Percentiles rank a stretch among this genome's conserved stretches.
Conservation (phyloP, 2,113 vertebrate species). For the Psephotus haematonotus region DNA sequence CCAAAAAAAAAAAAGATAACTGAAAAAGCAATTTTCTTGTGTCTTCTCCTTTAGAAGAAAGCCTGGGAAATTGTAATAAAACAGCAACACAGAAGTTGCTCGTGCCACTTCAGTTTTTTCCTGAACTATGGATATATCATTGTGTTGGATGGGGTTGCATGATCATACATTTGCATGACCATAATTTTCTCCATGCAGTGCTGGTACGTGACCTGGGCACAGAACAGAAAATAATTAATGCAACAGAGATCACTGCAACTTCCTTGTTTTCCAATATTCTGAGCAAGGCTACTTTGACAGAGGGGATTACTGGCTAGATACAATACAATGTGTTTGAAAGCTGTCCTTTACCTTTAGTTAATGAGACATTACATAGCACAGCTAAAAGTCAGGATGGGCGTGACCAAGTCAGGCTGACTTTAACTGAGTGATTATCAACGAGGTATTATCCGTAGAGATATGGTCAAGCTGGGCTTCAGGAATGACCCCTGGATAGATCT, state of each 20-base stretch:
- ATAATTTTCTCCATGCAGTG: neutral
- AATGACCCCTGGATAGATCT: neutral
- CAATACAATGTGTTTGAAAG: neutral
- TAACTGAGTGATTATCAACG: neutral
- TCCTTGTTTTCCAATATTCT: neutral
- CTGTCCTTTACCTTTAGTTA: neutral
- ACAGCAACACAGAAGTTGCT: neutral
- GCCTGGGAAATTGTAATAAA: neutral
- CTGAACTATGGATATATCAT: neutral
- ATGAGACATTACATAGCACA: neutral
- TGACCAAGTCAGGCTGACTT: neutral
- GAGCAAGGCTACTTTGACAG: neutral
- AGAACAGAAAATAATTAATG: neutral
- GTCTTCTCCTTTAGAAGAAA: neutral
- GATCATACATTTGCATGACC: neutral
- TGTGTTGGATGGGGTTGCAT: neutral
- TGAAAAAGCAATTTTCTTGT: neutral
- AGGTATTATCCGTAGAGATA: neutral
- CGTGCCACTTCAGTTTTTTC: neutral
- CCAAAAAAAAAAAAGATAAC: neutral
- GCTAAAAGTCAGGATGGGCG: neutral
- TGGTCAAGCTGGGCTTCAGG: neutral
- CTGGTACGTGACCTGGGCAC: neutral
- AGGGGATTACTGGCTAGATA: neutral
- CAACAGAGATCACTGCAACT: neutral